Base-by-base conservation (phyloP, 2,113 vertebrate species). In the Microcebus jonahi region DNA sequence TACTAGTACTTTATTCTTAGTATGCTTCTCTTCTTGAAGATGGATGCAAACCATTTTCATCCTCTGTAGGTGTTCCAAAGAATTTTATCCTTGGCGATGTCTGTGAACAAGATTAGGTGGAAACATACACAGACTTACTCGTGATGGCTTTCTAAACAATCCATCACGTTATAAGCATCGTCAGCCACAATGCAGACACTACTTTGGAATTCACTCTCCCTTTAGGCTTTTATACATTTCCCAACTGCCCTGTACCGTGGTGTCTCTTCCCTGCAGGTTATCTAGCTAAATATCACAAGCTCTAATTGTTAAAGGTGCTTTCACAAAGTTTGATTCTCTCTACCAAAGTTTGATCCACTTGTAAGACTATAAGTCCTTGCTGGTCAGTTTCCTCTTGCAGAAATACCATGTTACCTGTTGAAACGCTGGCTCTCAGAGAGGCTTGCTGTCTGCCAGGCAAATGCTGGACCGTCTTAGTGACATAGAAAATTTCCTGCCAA, bases 151-250 rank as follows among this genome's bases (percentile, higher is more conserved):
- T 10, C 20, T 53, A 39, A 45, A 25, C 57, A 11, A 11, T 34
- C 4, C 0, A 0, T 21, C 17, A 0, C 13, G 9, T n/a, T 17
- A 20, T 5, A 8, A 15, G 18, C 12, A 0, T 17, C 17, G 0
- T 75, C 5, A 15, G 81, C 17, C 53, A 13, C 17, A 23, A 0
- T 0, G 3, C 20, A 27, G 13, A 34, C 23, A 4, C 68, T 25
- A 0, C 50, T 50, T 17, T 8, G 27, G 70, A 65, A 68, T 34
- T 76, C 71, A 20, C n/a, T 88, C 59, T 65, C 67, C 39, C 9
- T 1, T 23, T 53, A 67, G 23, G 59, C 45, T 39, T 53, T 2
- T 1, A 9, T 29, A 25, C 18, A 4, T 42, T 61, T 63, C 70
- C 42, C 36, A 34, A 11, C 13, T 65, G n/a, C 21, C 81, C 21